Conservation (phyloP, 2,888 invertebrate genomes). For the Cantharis lateralis region DNA sequence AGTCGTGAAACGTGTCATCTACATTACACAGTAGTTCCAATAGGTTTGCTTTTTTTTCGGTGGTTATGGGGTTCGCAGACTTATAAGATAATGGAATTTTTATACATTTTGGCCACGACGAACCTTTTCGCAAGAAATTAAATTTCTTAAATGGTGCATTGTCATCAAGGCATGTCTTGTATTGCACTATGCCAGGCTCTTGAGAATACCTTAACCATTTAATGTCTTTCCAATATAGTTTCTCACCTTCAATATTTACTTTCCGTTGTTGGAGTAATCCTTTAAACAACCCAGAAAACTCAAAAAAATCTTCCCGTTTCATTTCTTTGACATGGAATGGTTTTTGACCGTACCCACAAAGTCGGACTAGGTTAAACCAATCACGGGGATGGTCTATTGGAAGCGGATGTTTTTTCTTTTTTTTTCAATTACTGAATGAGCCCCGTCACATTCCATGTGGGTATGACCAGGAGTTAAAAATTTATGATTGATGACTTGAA, state of each 20-base stretch:
- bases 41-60: too few species aligned
- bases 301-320: background rate
- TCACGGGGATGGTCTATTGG: background rate
- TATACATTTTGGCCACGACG: too few species aligned
- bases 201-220: background rate
- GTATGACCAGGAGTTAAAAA: background rate
- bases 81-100: too few species aligned
- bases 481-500: background rate
- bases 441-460: background rate
- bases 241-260: background rate
- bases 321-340: background rate
- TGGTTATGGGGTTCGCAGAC: too few species aligned
- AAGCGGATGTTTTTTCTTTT: background rate
- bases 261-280: background rate
- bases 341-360: background rate
- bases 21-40: too few species aligned
- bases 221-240: background rate
- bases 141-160: background rate
- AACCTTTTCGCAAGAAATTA: background rate
- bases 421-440: background rate
- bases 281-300: background rate
- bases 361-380: background rate
- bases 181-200: background rate
- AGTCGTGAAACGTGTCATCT: too few species aligned
- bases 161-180: background rate